Conservation (phyloP, 2,113 vertebrate species). For the Vulpes lagopus region DNA sequence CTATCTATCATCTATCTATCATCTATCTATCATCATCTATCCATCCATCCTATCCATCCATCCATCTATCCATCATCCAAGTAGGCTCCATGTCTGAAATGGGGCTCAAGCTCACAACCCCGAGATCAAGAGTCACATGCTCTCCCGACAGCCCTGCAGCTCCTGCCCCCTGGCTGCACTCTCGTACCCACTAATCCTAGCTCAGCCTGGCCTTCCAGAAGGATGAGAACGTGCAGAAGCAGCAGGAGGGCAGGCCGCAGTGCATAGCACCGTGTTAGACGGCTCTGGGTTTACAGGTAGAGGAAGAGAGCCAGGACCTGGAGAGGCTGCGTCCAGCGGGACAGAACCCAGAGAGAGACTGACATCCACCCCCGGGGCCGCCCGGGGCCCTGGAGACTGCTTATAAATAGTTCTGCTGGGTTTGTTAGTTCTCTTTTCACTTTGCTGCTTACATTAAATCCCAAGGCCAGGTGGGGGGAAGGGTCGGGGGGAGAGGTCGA, state of each 20-base stretch:
- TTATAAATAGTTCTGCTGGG: background rate
- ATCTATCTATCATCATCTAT: too few relatives aligned
- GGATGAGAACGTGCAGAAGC: rapidly evolving
- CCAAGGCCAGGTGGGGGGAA: rapidly evolving
- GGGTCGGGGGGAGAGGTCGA: background rate
- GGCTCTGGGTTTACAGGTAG: background rate
- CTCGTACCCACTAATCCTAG: too few relatives aligned
- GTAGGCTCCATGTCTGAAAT: background rate
- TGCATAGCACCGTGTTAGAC: rapidly evolving
- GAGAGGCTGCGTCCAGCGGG: rapidly evolving
- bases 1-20: too few relatives aligned
- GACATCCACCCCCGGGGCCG: rapidly evolving
- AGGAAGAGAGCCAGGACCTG: too few relatives aligned
- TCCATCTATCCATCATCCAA: background rate
- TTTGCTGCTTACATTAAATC: background rate
- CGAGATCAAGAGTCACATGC: background rate
- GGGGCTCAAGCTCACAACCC: background rate
- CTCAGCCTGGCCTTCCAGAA: background rate
- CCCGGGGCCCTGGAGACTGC: rapidly evolving
- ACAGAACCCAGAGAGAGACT: background rate
- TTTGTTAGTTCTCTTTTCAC: rapidly evolving
- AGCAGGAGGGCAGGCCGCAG: rapidly evolving
- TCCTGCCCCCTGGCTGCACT: too few relatives aligned
- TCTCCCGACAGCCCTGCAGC: background rate
- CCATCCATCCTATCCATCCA: too few relatives aligned